Base-by-base conservation (phyloP, 2,888 invertebrate species). In the Conus canariensis region DNA sequence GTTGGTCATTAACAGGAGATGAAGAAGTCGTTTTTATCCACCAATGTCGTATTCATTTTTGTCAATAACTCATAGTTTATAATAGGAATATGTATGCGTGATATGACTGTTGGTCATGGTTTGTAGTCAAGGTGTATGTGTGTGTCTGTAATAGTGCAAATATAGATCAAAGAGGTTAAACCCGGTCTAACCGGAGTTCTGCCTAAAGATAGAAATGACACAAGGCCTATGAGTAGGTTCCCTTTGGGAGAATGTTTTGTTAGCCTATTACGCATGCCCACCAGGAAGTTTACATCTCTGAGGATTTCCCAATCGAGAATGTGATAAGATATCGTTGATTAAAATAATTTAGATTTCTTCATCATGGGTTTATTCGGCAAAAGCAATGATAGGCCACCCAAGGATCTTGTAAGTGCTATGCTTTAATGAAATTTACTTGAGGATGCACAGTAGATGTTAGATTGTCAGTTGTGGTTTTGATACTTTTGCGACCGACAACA, bases 271-370 rank as follows among this genome's bases (percentile, higher is more conserved):
- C 90, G 90, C 90, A 90, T 90, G 90, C 80, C 77, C 74, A 90
- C 86, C 86, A 74, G 90, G 90, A 90, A 90, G 90, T 90, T 86
- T 90, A 86, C 86, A 86, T 88, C 74, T 77, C 85, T 85, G 82
- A 25, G 85, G 90, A 85, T 85, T 90, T 90, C 86, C 74, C 86
- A 82, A 90, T 90, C 77, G 64, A 74, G 85, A 86, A 86, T 77
- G 30, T 58, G 74, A 77, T 60, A 30, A 86, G 82, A 60, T 60
- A 56, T 45, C 56, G 85, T 77, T 19, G 30, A 74, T 77, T 59
- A 70, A 19, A 22, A 22, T 10, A 12, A 25, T 77, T 59, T n/a
- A 59, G 7, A 9, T 7, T 58, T 22, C 58, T 58, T 14, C 82
- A 77, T 12, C 59, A 89, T 89, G 89, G 89, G 89, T 70, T 89